Evolutionary conservation across 2,797 vertebrate species (phyloP), one percentile per base, ranked within the genome.

Genomic region (Tragopan temminckii): DNA sequence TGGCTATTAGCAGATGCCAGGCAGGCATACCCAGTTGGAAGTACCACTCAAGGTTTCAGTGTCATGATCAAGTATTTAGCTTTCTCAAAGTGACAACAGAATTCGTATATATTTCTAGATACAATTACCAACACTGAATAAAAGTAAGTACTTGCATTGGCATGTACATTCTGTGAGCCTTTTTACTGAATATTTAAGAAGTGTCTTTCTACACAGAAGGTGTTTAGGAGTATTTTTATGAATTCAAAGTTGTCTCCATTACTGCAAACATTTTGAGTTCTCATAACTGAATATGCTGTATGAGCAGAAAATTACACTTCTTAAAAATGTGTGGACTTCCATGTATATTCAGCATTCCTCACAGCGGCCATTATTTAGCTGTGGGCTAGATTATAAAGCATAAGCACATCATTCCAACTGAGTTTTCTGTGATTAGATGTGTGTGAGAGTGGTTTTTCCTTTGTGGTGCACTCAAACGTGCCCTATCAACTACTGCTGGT

Each of bases 91-190:
- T 78, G 93, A 95, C 86, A 90, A 36, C n/a, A 36, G 64, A 59
- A 57, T 96, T 96, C 80, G 89, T 94, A 95, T 62, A 43, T 77
- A 85, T 88, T 91, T 93, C 93, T 88, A 80, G 84, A 85, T 93
- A 89, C 80, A 75, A 80, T 90, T 96, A 87, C 76, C 38, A 90
- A 96, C 82, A 81, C 55, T 94, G 92, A 94, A 81, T 90, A 85
- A 79, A 97, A 93, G 78, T 62, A 86, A 92, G 45, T 11, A 13
- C 80, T 96, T 94, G 94, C 84, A 38, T 91, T 63, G 68, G 72
- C 0, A 0, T n/a, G 24, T 81, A 68, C 71, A 33, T 91, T 90
- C 45, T 35, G 27, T 52, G 85, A 33, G 52, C 33, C 74, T 87
- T 83, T 89, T 35, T 69, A 53, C 40, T 68, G 80, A 82, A 90